A percentile compares a stretch with the other conserved stretches of the same genome.
These are phyloP conservation scores for Oxytorus armatus DNA, from an alignment of 2,888 invertebrate species.

Conservation along the genomic window DNA sequence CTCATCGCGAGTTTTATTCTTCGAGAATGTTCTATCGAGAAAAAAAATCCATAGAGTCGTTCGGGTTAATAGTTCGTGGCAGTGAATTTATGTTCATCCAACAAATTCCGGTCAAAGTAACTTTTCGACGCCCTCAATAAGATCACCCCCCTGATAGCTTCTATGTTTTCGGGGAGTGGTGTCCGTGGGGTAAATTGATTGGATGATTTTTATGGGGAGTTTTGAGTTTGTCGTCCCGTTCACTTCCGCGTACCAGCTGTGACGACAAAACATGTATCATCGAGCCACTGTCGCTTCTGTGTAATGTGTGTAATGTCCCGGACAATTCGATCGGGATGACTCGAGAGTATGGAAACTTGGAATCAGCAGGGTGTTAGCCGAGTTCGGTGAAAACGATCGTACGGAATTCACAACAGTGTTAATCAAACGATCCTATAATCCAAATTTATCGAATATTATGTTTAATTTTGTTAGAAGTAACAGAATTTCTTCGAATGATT, in stretches of 20 bases:
- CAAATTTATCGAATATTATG: too few species aligned
- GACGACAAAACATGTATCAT: conserved; percentile 71
- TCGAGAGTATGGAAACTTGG: conserved; percentile 21
- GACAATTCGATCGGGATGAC: conserved; percentile 79
- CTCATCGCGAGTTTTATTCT: too few species aligned
- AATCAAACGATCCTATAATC: background rate
- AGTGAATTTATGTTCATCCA: conserved; percentile 10
- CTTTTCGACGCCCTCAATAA: background rate
- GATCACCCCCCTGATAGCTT: conserved; percentile 30
- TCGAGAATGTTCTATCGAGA: too few species aligned
- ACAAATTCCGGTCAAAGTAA: conserved; percentile 16
- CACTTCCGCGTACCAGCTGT: conserved; percentile 62
- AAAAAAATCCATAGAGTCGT: too few species aligned
- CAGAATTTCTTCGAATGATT: background rate
- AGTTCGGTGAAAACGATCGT: background rate
- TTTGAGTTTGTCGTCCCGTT: conserved; percentile 63
- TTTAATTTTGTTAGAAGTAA: too few species aligned
- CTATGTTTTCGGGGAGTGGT: conserved; percentile 49
- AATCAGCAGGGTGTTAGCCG: too few species aligned
- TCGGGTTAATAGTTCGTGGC: conserved; percentile 9
- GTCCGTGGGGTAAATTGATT: conserved; percentile 73
- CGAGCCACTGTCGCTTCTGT: conserved; percentile 69
- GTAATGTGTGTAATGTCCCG: conserved; percentile 76
- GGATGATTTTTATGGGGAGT: conserved; percentile 75
- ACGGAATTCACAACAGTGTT: background rate